These are phyloP conservation scores for Anthonomus grandis DNA, from an alignment of 1,140 invertebrate species.

Conservation along the genomic window DNA sequence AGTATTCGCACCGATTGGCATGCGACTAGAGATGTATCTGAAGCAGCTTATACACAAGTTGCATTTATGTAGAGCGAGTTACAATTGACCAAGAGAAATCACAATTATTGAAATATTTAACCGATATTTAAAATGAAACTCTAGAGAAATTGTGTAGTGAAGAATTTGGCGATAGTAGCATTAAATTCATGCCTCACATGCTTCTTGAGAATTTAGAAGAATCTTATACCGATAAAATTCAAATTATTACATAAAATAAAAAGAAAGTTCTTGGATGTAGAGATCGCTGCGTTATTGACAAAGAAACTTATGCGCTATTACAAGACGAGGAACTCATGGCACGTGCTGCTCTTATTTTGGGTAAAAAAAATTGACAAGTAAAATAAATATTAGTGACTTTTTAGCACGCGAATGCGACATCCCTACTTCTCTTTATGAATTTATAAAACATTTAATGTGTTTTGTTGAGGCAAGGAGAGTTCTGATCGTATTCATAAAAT, in stretches of 20 bases:
- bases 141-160: neutral
- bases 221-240: neutral
- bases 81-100: neutral
- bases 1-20: too few relatives aligned
- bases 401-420: neutral
- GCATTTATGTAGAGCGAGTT: too few relatives aligned
- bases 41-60: too few relatives aligned
- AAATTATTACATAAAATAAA: neutral
- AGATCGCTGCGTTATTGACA: neutral
- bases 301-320: neutral
- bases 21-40: too few relatives aligned
- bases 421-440: neutral
- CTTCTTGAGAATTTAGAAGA: neutral
- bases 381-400: neutral
- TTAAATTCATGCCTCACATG: neutral
- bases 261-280: neutral
- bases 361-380: neutral
- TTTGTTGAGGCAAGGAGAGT: neutral
- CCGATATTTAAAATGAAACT: neutral
- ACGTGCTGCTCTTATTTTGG: neutral
- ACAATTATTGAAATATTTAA: neutral
- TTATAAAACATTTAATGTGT: neutral
- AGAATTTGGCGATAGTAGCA: neutral
- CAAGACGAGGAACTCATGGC: neutral
- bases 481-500: neutral